phyloP scores from a whole-genome alignment of 1,140 invertebrate genomes.

The Neodiprion virginianus region DNA sequence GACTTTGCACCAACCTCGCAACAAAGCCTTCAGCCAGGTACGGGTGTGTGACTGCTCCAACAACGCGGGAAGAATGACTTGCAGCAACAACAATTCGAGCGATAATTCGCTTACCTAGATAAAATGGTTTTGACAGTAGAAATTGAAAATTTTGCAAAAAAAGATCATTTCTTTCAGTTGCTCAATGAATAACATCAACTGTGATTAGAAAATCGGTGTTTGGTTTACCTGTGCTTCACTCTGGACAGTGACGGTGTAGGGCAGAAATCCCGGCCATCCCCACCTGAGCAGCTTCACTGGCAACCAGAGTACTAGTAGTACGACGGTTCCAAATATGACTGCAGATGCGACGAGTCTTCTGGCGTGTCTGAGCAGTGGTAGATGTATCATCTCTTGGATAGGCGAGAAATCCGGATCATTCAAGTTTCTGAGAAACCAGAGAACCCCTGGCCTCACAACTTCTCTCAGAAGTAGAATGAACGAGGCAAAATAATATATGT shows the following conservation, averaged over 20 bases:
- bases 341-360: slow-evolving; percentile 90
- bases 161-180: background rate
- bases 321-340: slow-evolving; percentile 95
- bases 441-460: slow-evolving; percentile 91
- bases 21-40: slow-evolving; percentile 87
- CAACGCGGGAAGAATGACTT: slow-evolving; percentile 94
- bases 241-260: slow-evolving; percentile 86
- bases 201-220: slow-evolving; percentile 62
- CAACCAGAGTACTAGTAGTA: slow-evolving; percentile 95
- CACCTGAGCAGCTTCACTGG: slow-evolving; percentile 89
- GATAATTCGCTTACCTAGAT: slow-evolving; percentile 86
- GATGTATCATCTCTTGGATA: slow-evolving; percentile 98
- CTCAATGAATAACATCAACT: slow-evolving; percentile 7
- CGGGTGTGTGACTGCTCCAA: slow-evolving; percentile 95
- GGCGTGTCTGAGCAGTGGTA: slow-evolving; percentile 90
- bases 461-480: slow-evolving; percentile 94
- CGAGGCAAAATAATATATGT: slow-evolving; percentile 99
- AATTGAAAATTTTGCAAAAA: background rate
- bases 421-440: slow-evolving; percentile 96
- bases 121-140: background rate
- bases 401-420: slow-evolving; percentile 99
- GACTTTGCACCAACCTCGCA: slow-evolving; percentile 87
- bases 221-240: slow-evolving; percentile 77
- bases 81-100: slow-evolving; percentile 90
- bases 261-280: slow-evolving; percentile 86